phyloP scores from a whole-genome alignment of 2,888 invertebrate species.

The Nesidiocoris tenuis region DNA sequence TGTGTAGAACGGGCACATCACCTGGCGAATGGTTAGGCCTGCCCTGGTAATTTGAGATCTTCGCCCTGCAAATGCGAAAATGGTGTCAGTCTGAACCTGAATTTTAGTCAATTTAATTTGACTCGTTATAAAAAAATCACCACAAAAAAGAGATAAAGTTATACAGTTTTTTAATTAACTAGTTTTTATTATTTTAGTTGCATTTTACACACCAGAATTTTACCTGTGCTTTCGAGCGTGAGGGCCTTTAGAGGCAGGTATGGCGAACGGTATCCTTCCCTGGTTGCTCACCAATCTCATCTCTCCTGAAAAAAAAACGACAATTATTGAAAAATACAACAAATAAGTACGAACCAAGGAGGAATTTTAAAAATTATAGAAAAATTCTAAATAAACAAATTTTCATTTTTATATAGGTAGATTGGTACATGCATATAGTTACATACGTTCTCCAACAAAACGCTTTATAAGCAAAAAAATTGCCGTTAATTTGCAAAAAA shows the following conservation, averaged over 20 bases:
- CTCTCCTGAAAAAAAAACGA: conserved; percentile 41
- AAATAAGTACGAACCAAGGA: too few species aligned
- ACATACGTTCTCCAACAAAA: too few species aligned
- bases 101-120: too few species aligned
- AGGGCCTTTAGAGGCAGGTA: conserved; percentile 42
- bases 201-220: background rate
- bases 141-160: too few species aligned
- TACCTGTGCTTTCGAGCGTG: conserved; percentile 46
- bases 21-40: conserved; percentile 37
- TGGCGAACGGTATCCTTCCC: conserved; percentile 46
- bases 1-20: conserved; percentile 40
- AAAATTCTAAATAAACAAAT: too few species aligned
- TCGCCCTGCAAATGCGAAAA: conserved; percentile 15
- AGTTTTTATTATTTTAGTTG: background rate
- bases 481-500: too few species aligned
- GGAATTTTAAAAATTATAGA: too few species aligned
- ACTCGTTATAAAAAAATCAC: too few species aligned
- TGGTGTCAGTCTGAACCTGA: background rate
- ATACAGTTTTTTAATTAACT: background rate
- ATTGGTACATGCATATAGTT: too few species aligned
- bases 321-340: conserved; percentile 17
- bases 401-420: too few species aligned
- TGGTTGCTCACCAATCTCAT: conserved; percentile 46
- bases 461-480: too few species aligned
- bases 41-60: conserved; percentile 39